Base-by-base conservation (phyloP, 2,113 vertebrate genomes). In the Jaculus jaculus region DNA sequence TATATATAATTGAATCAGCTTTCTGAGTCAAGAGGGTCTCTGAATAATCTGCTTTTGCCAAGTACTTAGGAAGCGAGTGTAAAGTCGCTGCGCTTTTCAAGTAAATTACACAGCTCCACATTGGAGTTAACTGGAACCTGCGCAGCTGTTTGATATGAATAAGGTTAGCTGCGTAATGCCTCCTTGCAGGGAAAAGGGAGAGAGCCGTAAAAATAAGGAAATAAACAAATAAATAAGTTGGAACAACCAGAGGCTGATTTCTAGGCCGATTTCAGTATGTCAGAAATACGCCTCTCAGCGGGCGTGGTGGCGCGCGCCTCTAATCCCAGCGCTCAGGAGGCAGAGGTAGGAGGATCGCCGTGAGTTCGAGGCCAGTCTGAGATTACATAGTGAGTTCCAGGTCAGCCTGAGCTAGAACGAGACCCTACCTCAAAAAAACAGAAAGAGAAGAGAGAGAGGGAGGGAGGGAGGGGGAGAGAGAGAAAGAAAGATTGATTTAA, bases 1-100 rank as follows among this genome's bases (percentile, higher is more conserved):
- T 95, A 65, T 71, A 83, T 94, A 78, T 88, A 92, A 88, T 90
- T 90, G 80, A 85, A 92, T 95, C 78, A 96, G 78, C 82, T 78
- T 89, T 87, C 89, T 60, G 84, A 79, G 42, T 79, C 28, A 85
- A 95, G 91, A 89, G 82, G 26, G 71, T 91, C 90, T 93, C 93
- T 79, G 87, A 93, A 91, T 90, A 87, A 94, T 68, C 65, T 51
- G 21, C 39, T 73, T 89, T 89, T 78, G n/a, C 94, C n/a, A 71
- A 66, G 75, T 87, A 72, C 89, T 87, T 78, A 63, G 17, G 61
- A 90, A 82, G 34, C 66, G 84, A 94, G 89, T 42, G 78, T 82
- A 66, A 81, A 97, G 86, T 90, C 91, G 42, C 42, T 69, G 87
- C 34, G 82, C 82, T 91, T 96, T 89, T 90, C 82, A 91, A 93